Evolutionary conservation across 2,113 vertebrate genomes (phyloP), one percentile per base, ranked within the genome.

Genomic region (Sprattus sprattus): DNA sequence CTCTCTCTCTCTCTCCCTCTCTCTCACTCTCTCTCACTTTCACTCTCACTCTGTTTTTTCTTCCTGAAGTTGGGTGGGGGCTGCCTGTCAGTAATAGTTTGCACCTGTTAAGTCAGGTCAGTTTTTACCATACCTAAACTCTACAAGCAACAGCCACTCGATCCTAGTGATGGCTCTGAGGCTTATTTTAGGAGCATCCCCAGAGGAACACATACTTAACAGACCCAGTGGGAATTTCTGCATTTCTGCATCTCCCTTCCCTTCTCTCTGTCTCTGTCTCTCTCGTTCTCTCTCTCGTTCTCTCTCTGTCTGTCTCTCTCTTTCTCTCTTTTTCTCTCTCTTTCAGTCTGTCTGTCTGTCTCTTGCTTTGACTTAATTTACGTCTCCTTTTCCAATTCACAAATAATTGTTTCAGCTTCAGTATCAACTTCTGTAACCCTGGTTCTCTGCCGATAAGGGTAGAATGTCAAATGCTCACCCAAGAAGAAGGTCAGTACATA

Each of bases 401-500:
- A 57, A 57, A 18, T 6, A 57, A 15, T 67, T 4, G 60, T 67
- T 67, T 67, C 60, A 25, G 22, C 6, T 67, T 67, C 60, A 25
- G 60, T 67, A 67, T 67, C 60, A 67, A n/a, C 11, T 67, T 67
- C 22, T 67, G 60, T 67, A 10, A 67, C 60, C 60, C 22, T 28
- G 22, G 60, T 6, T 28, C 16, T 54, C 52, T 54, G 13, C 16
- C 16, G 3, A 4, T 54, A 2, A 54, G 52, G 52, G 15, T 15
- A 54, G 2, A 54, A 54, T 54, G 52, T 67, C 60, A 67, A 9
- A 1, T 20, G 87, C 95, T 95, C 91, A 97, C 96, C 96, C 50
- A 96, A 83, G 87, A 95, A 91, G 91, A 97, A 96, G 81, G 95
- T 95, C 67, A 97, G 86, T 3, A 95, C 93, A 85, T 96, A 96